Conservation (phyloP, 2,113 vertebrate species). For the Onychostruthus taczanowskii region DNA sequence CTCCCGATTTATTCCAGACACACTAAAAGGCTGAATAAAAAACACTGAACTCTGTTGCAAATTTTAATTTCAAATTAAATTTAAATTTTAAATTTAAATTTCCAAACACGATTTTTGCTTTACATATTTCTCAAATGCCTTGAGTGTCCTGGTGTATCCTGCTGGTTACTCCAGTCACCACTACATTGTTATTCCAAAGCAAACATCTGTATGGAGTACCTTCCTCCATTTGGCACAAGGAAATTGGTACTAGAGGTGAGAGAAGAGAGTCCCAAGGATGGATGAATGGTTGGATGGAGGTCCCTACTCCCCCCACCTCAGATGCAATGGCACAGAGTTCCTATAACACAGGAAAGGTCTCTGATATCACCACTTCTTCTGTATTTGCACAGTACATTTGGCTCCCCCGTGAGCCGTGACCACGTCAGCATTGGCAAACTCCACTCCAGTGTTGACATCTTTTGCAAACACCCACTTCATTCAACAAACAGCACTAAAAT, state of each 20-base stretch:
- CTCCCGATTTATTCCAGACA: not conserved
- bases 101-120: not conserved
- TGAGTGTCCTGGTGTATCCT: not conserved
- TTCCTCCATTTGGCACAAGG: not conserved
- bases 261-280: not conserved
- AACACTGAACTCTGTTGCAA: not conserved
- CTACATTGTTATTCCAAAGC: fast-evolving
- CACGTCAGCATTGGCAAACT: not conserved
- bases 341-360: not conserved
- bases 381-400: not conserved
- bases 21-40: not conserved
- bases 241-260: not conserved
- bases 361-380: not conserved
- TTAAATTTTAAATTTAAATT: not conserved
- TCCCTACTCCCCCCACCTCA: not conserved
- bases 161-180: not conserved
- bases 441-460: not conserved
- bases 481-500: not conserved
- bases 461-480: not conserved
- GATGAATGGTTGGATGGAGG: not conserved
- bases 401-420: not conserved
- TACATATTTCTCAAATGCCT: not conserved
- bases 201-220: not conserved
- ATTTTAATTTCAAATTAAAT: not conserved
- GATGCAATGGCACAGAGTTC: fast-evolving